A percentile compares a stretch with the other conserved stretches of the same genome.
Conservation (phyloP, 2,113 vertebrate genomes). For the Noctilio leporinus region DNA sequence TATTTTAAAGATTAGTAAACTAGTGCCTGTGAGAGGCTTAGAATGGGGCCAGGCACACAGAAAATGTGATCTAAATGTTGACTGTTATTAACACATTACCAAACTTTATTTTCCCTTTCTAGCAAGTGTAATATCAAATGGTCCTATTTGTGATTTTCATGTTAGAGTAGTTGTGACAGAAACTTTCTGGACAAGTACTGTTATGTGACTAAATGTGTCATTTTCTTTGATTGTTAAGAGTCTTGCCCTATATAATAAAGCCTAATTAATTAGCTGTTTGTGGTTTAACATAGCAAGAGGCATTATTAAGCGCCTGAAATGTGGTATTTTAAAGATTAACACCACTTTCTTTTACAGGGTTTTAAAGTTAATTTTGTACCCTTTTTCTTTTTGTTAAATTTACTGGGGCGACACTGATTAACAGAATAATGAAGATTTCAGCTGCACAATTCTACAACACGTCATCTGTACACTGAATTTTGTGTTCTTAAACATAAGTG, state of each 20-base stretch:
- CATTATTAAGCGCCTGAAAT: background rate
- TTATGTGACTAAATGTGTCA: background rate
- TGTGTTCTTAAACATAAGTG: background rate
- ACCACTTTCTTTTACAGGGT: background rate
- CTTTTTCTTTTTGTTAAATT: background rate
- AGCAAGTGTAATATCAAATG: background rate
- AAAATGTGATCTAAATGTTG: background rate
- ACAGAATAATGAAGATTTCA: background rate
- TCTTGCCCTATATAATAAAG: background rate
- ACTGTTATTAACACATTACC: background rate
- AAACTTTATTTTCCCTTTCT: background rate
- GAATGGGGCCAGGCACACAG: background rate
- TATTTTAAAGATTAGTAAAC: background rate
- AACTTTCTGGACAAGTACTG: background rate
- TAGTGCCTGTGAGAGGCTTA: background rate
- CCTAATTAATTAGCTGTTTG: background rate
- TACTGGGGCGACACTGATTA: background rate
- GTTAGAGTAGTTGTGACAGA: background rate
- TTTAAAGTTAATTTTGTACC: background rate
- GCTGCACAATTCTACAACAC: background rate
- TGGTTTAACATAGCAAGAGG: background rate
- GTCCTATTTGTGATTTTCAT: background rate
- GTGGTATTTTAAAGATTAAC: background rate
- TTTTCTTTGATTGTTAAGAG: slow-evolving; percentile 14
- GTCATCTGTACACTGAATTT: background rate